Conservation (phyloP, 1,140 invertebrate species). For the Frieseomelitta varia region DNA sequence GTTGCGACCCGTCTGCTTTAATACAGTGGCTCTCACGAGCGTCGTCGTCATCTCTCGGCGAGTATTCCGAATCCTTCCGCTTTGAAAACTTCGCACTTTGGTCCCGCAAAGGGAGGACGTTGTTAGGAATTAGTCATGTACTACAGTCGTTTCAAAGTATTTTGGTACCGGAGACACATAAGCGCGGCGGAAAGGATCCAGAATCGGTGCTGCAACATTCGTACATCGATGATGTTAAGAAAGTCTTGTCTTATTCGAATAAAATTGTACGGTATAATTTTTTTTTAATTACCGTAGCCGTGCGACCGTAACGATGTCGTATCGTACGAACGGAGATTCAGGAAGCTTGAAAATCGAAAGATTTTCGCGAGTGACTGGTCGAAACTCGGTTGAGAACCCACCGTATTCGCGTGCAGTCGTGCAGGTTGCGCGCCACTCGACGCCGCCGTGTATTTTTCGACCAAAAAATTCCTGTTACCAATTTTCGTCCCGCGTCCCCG, state of each 20-base stretch:
- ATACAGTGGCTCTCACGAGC: conserved; percentile 76
- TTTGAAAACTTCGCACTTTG: neutral
- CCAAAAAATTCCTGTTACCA: conserved; percentile 18
- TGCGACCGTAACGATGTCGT: too few species aligned
- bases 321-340: too few species aligned
- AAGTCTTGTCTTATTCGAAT: too few species aligned
- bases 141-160: too few species aligned
- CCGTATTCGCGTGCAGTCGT: neutral
- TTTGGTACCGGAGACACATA: too few species aligned
- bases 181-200: too few species aligned
- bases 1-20: conserved; percentile 79
- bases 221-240: too few species aligned
- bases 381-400: conserved; percentile 9
- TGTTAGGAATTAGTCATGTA: too few species aligned
- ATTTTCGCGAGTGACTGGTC: neutral
- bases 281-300: too few species aligned
- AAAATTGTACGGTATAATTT: too few species aligned
- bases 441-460: conserved; percentile 22
- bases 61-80: rapidly evolving
- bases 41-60: neutral
- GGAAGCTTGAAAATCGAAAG: neutral
- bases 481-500: neutral
- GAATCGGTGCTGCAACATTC: too few species aligned
- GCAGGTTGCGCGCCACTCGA: conserved; percentile 25
- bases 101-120: too few species aligned